Evolutionary conservation across 2,797 vertebrate species (phyloP), one percentile per base, ranked within the genome.

Genomic region (Myotis pilosus): DNA sequence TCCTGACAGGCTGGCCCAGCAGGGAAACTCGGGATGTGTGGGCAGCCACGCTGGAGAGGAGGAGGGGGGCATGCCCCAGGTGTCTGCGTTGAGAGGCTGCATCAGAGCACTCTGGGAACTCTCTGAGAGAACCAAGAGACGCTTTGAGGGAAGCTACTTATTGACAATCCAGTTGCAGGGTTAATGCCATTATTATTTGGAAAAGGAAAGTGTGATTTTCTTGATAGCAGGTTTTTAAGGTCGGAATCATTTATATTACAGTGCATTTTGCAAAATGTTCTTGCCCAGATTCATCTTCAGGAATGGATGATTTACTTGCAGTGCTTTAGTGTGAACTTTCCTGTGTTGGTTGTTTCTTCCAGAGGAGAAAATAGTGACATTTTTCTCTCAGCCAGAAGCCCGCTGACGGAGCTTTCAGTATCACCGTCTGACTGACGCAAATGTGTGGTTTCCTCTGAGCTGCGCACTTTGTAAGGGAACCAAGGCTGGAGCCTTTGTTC

Each of bases 311-410:
- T 11, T 69, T 47, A 28, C 75, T 96, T 85, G 87, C 78, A 71
- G 49, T 25, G 41, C 19, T 72, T 68, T 3, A 3, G 3, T 6
- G 6, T 79, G 91, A 93, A 47, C 6, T 66, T 78, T n/a, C 19
- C 36, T 93, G 80, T 66, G 8, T 53, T 44, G 51, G 11, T 66
- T 22, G 51, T 85, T 93, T 85, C 87, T 81, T 38, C 66, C 60
- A 82, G 38, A 87, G 47, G 49, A 11, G 13, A 78, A 91, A 74
- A 69, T 30, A 38, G 57, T n/a, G 22, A 23, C 41, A 4, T 55
- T 93, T 86, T 49, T 5, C 38, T 96, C 80, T 93, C 74, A 38
- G 80, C 82, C 93, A 91, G 96, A 95, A 92, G 41, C 83, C 72
- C 91, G 28, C 66, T 87, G 92, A 13, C 60, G 87, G 69, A 16